Base-by-base conservation (phyloP, 2,888 invertebrate species). In the Ferdinandea cuprea region DNA sequence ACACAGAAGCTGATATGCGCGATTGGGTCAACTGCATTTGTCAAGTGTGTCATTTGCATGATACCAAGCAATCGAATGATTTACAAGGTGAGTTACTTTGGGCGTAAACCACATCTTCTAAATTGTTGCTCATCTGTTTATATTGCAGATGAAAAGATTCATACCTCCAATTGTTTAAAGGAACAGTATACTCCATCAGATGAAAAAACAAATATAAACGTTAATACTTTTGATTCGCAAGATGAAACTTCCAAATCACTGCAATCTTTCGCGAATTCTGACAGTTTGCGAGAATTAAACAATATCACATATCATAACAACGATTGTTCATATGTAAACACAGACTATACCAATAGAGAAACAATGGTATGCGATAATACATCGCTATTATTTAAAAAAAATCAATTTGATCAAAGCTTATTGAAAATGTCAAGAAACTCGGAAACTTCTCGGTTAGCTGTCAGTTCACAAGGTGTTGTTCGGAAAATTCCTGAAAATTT, bases 21-120 rank as follows among this genome's bases (percentile, higher is more conserved):
- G 95, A 95, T 89, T 99, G 99, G 99, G 98, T 98, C 8, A 95
- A 96, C 88, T 96, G 96, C 79, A 96, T 99, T 86, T 98, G 98
- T 90, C 94, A 95, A 90, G 97, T 97, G 44, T 98, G 98, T 90
- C 96, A 97, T 54, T 91, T 97, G 78, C 95, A 96, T 88, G 94
- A 96, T 73, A 90, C 90, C 61, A 91, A 91, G 78, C 90, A 90
- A 59, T 72, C 89, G 7, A 89, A 87, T 52, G 89, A 90, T 28
- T 74, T 88, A 69, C 89, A 87, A 87, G 88, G 89, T 89, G 86
- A 85, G 11, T 19, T 15, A 13, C 28, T 32, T 61, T n/a, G n/a
- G n/a, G 8, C 28, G 15, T 46, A 2, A 37, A 44, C 21, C 35
- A 8, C 15, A 32, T 6, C 8, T 30, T 13, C 1, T 15, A 17